Evolutionary conservation across 1,140 invertebrate genomes (phyloP), one percentile per base, ranked within the genome.

Genomic region (Goniozus legneri): DNA sequence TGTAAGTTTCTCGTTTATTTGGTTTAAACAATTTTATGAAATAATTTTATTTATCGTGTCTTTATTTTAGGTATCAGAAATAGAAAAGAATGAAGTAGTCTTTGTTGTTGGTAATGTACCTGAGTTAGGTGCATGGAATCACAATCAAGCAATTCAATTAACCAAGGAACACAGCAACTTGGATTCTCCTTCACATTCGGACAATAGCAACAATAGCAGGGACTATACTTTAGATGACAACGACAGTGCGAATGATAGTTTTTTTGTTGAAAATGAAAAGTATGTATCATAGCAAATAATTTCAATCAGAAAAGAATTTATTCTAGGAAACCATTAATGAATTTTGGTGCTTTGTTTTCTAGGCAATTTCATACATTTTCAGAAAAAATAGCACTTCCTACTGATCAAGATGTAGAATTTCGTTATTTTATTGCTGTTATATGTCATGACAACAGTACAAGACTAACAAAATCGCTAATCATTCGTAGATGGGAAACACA

Each of bases 401-500:
- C 80, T 16, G 80, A 84, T 49, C 69, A 69, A 51, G 81, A 84
- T 48, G 75, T 92, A 2, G 76, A 84, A 21, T 95, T 87, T 65
- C 82, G 92, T 13, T 95, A 91, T 72, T 86, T 86, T 60, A 79
- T 92, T 40, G 73, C 79, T 37, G 65, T 82, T 8, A 65, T 73
- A 52, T 76, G 72, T 50, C 60, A 73, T 31, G 62, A 67, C n/a
- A 74, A 75, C 48, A 62, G 65, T 33, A 76, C 75, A 56, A 76
- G 81, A 51, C 69, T 79, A 50, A 64, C 64, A 45, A 75, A 79
- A 71, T 75, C 80, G 50, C 60, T 87, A 6, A 78, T 91, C 35
- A 82, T 94, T 12, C 80, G 87, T 13, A 79, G 79, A 54, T 95
- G 91, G 92, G 92, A 96, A 73, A 89, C 90, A 7, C 84, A 89